These are phyloP conservation scores for Drosophila sturtevanti DNA, from an alignment of 1,140 invertebrate genomes.

Conservation along the genomic window DNA sequence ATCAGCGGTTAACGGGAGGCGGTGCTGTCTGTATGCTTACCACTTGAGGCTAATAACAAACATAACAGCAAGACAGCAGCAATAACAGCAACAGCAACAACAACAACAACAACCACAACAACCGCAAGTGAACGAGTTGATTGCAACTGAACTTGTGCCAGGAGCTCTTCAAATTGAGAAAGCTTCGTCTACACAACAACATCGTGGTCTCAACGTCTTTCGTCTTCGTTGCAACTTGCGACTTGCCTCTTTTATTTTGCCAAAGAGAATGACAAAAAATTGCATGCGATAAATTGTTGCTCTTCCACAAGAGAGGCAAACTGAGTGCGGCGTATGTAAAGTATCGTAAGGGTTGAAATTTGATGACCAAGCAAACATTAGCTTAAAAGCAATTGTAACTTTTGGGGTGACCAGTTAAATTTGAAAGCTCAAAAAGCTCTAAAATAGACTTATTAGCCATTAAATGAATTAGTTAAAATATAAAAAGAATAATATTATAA, in stretches of 20 bases:
- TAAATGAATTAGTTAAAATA: background rate
- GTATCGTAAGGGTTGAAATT: conserved; percentile 21
- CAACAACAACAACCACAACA: conserved; percentile 50
- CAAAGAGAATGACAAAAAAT: conserved; percentile 19
- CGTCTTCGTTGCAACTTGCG: conserved; percentile 10
- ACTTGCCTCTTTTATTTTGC: conserved; percentile 13
- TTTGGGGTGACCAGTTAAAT: conserved; percentile 7
- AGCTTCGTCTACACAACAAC: conserved; percentile 35
- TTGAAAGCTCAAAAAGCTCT: conserved; percentile 4
- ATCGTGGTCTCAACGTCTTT: conserved; percentile 11
- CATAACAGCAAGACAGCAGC: conserved; percentile 36
- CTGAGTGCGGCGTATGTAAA: background rate
- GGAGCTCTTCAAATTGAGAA: conserved; percentile 53
- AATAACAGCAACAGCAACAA: conserved; percentile 16
- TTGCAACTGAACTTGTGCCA: conserved; percentile 63
- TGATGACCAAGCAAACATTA: conserved; percentile 14
- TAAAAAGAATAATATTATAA: background rate
- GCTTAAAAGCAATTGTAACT: background rate
- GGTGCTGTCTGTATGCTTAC: conserved; percentile 34
- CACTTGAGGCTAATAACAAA: conserved; percentile 79
- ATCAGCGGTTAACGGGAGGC: background rate
- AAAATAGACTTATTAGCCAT: background rate
- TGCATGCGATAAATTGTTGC: conserved; percentile 51
- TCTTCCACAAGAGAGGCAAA: background rate
- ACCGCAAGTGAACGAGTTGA: conserved; percentile 61